These are phyloP conservation scores for Leucopternis melanops DNA, from an alignment of 2,113 vertebrate genomes.

Conservation along the genomic window DNA sequence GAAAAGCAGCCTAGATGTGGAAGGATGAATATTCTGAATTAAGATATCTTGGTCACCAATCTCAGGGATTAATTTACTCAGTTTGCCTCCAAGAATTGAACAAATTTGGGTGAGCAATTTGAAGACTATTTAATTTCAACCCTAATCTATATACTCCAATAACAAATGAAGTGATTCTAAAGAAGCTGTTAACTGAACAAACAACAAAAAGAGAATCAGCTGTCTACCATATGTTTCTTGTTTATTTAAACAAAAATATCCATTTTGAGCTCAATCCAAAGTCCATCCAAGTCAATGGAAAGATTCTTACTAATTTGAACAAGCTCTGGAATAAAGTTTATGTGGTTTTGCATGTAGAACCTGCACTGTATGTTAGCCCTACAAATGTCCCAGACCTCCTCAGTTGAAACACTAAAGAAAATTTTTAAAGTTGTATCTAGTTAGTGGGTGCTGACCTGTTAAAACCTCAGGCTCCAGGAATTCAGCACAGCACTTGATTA, in stretches of 20 bases:
- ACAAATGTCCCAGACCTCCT: neutral
- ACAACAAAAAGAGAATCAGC: conserved; percentile 7
- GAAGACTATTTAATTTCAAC: neutral
- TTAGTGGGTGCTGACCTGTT: neutral
- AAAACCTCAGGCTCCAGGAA: neutral
- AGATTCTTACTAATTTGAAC: neutral
- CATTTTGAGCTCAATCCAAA: neutral
- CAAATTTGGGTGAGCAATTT: neutral
- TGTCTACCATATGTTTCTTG: neutral
- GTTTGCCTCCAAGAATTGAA: neutral
- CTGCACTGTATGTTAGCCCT: neutral
- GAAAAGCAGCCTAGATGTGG: neutral
- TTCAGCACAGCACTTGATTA: neutral
- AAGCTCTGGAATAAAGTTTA: neutral
- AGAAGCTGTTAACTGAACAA: conserved; percentile 34
- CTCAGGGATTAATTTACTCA: neutral
- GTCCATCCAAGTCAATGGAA: neutral
- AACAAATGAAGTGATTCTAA: neutral
- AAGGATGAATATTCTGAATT: neutral
- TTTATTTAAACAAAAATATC: conserved; percentile 29
- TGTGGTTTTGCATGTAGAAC: neutral
- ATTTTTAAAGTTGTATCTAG: neutral
- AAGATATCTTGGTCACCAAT: neutral
- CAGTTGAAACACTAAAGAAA: neutral
- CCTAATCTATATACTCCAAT: neutral